phyloP scores from a whole-genome alignment of 2,113 vertebrate genomes.

The Leucoraja erinaceus region DNA sequence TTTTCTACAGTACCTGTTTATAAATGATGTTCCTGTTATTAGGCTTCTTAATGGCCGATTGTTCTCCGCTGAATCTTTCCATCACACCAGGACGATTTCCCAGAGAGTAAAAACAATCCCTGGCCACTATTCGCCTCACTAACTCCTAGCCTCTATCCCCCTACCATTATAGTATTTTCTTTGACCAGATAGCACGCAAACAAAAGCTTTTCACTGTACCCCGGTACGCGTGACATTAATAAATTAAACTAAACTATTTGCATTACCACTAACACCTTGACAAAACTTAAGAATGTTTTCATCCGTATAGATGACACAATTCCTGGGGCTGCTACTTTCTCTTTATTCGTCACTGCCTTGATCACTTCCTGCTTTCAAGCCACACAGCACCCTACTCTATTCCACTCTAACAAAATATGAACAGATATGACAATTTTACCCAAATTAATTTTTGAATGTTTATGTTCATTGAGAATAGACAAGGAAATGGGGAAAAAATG shows the following conservation, averaged over 20 bases:
- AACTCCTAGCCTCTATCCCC: neutral
- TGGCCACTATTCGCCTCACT: neutral
- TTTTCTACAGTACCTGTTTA: neutral
- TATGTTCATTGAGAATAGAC: neutral
- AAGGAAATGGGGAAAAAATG: neutral
- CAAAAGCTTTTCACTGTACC: too few species aligned
- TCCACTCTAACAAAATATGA: neutral
- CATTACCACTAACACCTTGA: neutral
- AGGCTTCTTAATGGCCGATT: neutral
- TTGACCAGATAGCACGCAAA: too few species aligned
- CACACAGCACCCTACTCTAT: neutral
- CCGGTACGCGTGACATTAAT: too few species aligned
- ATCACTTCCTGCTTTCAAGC: neutral
- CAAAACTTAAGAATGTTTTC: neutral
- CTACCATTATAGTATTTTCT: too few species aligned
- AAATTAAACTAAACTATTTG: too few species aligned
- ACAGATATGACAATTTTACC: neutral
- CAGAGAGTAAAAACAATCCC: neutral
- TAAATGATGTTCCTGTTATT: neutral
- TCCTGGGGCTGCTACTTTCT: neutral
- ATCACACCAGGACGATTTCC: neutral
- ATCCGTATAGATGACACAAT: neutral
- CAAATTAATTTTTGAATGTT: neutral
- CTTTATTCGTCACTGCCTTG: neutral
- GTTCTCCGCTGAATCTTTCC: neutral